phyloP scores from a whole-genome alignment of 2,797 vertebrate genomes.

The Eospalax fontanierii region DNA sequence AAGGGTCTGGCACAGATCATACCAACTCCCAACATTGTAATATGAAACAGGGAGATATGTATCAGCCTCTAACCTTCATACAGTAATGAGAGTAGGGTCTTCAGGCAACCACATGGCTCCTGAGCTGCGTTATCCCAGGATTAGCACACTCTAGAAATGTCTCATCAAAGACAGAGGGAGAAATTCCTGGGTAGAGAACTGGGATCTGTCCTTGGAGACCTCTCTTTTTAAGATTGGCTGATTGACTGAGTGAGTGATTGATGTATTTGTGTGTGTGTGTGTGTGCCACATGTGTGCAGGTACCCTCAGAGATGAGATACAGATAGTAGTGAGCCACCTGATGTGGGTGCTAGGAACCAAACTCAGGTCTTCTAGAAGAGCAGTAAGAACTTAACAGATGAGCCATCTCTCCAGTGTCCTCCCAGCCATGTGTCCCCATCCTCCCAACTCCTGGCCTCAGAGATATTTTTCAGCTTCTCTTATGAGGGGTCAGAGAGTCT shows the following conservation, averaged over 20 bases:
- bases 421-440: too few relatives aligned
- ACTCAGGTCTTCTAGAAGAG: not conserved
- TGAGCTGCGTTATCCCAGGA: not conserved
- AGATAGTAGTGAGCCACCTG: too few relatives aligned
- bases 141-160: not conserved
- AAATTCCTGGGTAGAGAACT: not conserved
- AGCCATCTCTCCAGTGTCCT: not conserved
- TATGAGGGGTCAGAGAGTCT: not conserved
- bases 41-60: not conserved
- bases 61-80: not conserved
- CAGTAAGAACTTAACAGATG: not conserved
- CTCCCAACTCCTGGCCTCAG: too few relatives aligned
- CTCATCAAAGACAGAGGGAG: not conserved
- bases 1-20: not conserved
- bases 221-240: too few relatives aligned
- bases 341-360: not conserved
- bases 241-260: too few relatives aligned
- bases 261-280: not conserved
- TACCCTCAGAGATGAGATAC: not conserved
- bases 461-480: constrained; percentile 9
- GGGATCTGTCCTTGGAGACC: not conserved
- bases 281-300: not conserved
- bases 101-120: not conserved
- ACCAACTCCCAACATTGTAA: not conserved
- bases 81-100: not conserved